phyloP scores from a whole-genome alignment of 2,797 vertebrate species.

The Tarsius wallacei region DNA sequence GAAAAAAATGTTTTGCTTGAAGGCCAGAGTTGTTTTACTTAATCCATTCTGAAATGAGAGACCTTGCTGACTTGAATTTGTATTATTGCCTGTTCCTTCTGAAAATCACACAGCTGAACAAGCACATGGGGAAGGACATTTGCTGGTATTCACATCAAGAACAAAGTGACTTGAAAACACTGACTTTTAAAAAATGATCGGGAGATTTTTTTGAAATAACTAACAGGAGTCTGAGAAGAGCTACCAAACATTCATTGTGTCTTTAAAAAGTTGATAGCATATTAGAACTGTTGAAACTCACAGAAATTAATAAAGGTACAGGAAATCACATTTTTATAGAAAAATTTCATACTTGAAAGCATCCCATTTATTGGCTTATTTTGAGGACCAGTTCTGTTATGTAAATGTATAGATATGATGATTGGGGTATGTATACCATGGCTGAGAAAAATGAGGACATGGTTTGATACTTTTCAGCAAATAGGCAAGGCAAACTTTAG shows the following conservation, averaged over 20 bases:
- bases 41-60: neutral
- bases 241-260: neutral
- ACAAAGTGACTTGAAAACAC: conserved; percentile 40
- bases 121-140: neutral
- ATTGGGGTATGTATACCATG: neutral
- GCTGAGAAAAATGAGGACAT: neutral
- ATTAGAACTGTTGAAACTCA: conserved; percentile 46
- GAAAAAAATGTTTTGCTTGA: neutral
- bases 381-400: neutral
- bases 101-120: neutral
- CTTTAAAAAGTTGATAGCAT: neutral
- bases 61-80: conserved; percentile 9
- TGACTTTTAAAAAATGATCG: conserved; percentile 31
- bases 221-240: neutral
- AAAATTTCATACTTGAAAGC: neutral
- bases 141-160: neutral
- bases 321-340: neutral
- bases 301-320: neutral
- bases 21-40: conserved; percentile 18
- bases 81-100: neutral
- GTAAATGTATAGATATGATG: neutral
- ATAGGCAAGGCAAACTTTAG: neutral
- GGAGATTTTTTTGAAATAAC: neutral
- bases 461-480: neutral
- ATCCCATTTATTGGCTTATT: neutral